Percentiles rank a stretch among this genome's conserved stretches.
Conservation (phyloP, 2,797 vertebrate genomes). For the Gallirallus australis region DNA sequence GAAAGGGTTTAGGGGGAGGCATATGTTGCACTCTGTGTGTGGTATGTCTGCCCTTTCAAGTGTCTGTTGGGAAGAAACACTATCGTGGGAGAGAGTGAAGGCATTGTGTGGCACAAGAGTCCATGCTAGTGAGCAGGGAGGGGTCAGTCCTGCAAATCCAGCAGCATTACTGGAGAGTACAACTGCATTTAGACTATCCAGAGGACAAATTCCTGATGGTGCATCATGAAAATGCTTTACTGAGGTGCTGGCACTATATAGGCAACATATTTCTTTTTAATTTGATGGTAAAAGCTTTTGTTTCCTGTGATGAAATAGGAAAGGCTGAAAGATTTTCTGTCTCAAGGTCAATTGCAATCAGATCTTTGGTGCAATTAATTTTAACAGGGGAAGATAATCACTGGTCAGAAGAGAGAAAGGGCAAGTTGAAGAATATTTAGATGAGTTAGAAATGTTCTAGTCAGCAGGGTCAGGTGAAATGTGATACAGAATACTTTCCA, state of each 20-base stretch:
- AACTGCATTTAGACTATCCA: not conserved
- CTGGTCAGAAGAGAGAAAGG: not conserved
- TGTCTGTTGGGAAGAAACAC: not conserved
- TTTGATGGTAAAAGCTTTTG: constrained; percentile 13
- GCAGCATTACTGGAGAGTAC: not conserved
- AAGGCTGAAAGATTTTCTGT: constrained; percentile 27
- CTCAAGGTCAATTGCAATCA: constrained; percentile 59
- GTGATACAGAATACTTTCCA: not conserved
- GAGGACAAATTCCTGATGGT: not conserved
- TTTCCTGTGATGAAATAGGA: not conserved
- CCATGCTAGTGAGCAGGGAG: not conserved
- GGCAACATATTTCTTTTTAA: not conserved
- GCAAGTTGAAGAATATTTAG: constrained; percentile 2
- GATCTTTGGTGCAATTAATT: constrained; percentile 30
- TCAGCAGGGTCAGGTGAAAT: constrained; percentile 38
- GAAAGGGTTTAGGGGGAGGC: not conserved
- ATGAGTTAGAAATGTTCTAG: constrained; percentile 23
- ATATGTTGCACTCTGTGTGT: not conserved
- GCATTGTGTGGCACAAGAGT: not conserved
- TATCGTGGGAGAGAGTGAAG: not conserved
- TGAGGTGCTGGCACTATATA: not conserved
- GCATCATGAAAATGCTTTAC: not conserved
- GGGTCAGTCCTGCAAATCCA: not conserved
- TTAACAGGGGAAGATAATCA: constrained; percentile 10
- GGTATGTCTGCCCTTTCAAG: not conserved